Evolutionary conservation across 2,797 vertebrate species (phyloP).

Genomic region (Stomatorhinus walkeri): DNA sequence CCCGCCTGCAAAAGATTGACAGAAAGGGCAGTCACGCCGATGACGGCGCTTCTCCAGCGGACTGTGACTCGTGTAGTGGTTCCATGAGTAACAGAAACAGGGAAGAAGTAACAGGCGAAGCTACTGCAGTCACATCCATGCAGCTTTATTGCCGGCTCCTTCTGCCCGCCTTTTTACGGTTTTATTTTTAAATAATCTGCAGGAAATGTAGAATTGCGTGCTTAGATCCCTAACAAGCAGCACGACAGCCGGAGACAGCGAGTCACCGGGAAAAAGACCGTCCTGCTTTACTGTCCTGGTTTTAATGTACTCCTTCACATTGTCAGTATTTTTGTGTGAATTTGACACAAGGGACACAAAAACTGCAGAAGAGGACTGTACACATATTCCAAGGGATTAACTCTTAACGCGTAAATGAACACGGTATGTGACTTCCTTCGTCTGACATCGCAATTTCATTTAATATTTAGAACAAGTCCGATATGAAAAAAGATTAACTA

Average conservation of each 20-base stretch:
- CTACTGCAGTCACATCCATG: not conserved
- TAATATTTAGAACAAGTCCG: not conserved
- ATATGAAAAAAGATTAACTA: not conserved
- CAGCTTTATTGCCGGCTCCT: not conserved
- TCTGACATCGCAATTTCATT: not conserved
- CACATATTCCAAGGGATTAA: not conserved
- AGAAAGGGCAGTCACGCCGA: not conserved
- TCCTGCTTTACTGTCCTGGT: not conserved
- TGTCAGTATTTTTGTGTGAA: not conserved
- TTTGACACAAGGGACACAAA: not conserved
- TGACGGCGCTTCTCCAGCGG: not conserved
- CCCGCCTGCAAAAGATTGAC: not conserved
- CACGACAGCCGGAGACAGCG: not conserved
- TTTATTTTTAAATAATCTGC: not conserved
- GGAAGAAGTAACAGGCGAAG: not conserved
- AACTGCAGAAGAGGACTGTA: not conserved
- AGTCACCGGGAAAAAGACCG: not conserved
- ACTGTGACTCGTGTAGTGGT: not conserved
- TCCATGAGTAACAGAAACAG: not conserved
- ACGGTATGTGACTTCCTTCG: conserved; percentile 9
- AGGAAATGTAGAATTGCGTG: not conserved
- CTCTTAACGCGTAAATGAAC: not conserved
- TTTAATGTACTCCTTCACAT: not conserved
- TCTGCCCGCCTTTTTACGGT: not conserved
- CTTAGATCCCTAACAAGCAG: not conserved